phyloP scores from a whole-genome alignment of 2,113 vertebrate genomes.

The Uria lomvia region DNA sequence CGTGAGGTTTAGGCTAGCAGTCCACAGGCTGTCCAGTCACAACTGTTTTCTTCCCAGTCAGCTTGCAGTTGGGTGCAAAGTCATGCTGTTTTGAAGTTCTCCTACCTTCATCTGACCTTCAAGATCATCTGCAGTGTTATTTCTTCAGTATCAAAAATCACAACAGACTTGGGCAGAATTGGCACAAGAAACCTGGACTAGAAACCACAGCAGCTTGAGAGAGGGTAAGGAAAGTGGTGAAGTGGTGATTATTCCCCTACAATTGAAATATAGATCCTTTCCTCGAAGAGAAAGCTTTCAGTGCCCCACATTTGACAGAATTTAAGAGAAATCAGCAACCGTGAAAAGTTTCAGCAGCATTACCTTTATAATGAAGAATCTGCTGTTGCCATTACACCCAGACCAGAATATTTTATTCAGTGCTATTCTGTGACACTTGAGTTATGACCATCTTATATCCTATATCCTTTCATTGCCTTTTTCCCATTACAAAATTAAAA shows the following conservation, averaged over 20 bases:
- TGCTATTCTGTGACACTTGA: neutral
- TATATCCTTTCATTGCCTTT: neutral
- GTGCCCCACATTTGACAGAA: neutral
- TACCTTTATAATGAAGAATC: neutral
- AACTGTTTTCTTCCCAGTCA: constrained; percentile 55
- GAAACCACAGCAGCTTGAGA: neutral
- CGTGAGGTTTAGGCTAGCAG: constrained; percentile 24
- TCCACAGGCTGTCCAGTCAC: constrained; percentile 20
- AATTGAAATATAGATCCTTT: neutral
- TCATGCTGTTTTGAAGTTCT: constrained; percentile 26
- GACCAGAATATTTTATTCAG: neutral
- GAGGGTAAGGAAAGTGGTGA: neutral
- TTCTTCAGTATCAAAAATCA: constrained; percentile 46
- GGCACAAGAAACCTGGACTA: neutral
- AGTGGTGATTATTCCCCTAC: neutral
- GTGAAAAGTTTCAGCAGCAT: neutral
- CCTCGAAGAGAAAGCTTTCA: neutral
- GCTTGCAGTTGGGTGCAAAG: constrained; percentile 27
- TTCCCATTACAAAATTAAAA: neutral
- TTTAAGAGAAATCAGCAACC: neutral
- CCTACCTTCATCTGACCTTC: constrained; percentile 59
- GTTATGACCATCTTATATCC: neutral
- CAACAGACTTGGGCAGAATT: neutral
- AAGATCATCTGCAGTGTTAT: constrained; percentile 21
- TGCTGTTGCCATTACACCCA: neutral